Base-by-base conservation (phyloP, 2,888 invertebrate genomes). In the Tenthredo notha region DNA sequence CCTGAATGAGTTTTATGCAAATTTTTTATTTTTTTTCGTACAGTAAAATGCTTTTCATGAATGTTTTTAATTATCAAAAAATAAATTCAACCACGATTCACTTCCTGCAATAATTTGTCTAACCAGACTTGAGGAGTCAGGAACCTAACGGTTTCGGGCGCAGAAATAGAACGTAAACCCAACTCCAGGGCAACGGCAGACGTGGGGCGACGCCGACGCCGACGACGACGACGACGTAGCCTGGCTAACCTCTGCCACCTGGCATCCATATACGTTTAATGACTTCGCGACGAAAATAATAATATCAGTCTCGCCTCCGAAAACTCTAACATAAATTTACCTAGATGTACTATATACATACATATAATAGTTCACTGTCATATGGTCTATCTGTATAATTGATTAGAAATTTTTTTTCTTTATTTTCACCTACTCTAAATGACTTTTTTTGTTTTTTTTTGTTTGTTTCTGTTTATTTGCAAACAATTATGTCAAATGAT, bases 231-330 rank as follows among this genome's bases (percentile, higher is more conserved):
- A 47, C 10, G 50, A 75, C 47, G 18, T 21, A 29, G 74, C 21
- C 65, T 61, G 47, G 33, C 43, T 65, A 78, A 80, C 33, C 58
- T 80, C 80, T 72, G 40, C 78, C 82, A 85, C 85, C 82, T 85
- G 85, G 70, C 72, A 70, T 43, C 78, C 50, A 85, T 82, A 85
- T 72, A 85, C 85, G 77, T 78, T 85, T 54, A 37, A 85, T 54
- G 54, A 85, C 72, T 85, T 33, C 1, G 37, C 47, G 58, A 82
- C 72, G 82, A 82, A 82, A 85, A 85, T 85, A 82, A 70, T 83
- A 83, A 65, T 29, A 70, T 67, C 29, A 67, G 33, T 67, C 67
- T 33, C 29, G 10, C 29, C 29, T 25, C 67, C 29, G 18, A 15
- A 33, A 33, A 67, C 33, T 33, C 67, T 18, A 21, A 61, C 61